Evolutionary conservation across 2,888 invertebrate species (phyloP).

Genomic region (Zeuzera pyrina): DNA sequence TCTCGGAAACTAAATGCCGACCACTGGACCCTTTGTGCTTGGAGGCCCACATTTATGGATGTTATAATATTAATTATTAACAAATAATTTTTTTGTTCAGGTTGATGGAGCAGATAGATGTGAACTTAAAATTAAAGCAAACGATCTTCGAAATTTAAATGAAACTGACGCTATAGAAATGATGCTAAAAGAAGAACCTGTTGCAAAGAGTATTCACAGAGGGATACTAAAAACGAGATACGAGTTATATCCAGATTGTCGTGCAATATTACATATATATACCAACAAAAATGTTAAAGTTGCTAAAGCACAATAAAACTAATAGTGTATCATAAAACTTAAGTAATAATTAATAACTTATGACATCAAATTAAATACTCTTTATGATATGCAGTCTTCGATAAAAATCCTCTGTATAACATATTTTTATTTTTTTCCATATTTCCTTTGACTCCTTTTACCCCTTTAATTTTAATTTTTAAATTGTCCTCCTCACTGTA

Average conservation of each 20-base stretch:
- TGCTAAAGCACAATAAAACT: slow-evolving; percentile 10
- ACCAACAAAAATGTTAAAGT: slow-evolving; percentile 32
- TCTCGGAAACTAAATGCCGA: no score
- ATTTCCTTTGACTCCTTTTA: no score
- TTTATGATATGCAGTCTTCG: no score
- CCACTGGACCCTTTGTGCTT: no score
- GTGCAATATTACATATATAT: slow-evolving; percentile 53
- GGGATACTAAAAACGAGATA: slow-evolving; percentile 46
- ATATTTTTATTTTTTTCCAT: no score
- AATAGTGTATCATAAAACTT: no score
- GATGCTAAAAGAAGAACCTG: slow-evolving; percentile 40
- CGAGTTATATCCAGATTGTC: slow-evolving; percentile 52
- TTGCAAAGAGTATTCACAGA: slow-evolving; percentile 35
- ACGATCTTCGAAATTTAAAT: slow-evolving; percentile 35
- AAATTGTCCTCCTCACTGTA: no score
- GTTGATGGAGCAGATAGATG: slow-evolving; percentile 59
- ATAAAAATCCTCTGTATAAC: no score
- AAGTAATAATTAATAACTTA: no score
- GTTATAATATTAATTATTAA: not conserved
- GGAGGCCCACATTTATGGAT: not conserved
- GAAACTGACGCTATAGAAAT: slow-evolving; percentile 46
- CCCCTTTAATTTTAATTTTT: no score
- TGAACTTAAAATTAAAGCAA: slow-evolving; percentile 49
- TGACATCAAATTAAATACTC: no score
- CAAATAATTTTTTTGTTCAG: slow-evolving; percentile 27